These are phyloP conservation scores for Leptestheria dahalacensis DNA, from an alignment of 1,140 invertebrate genomes.

Conservation along the genomic window DNA sequence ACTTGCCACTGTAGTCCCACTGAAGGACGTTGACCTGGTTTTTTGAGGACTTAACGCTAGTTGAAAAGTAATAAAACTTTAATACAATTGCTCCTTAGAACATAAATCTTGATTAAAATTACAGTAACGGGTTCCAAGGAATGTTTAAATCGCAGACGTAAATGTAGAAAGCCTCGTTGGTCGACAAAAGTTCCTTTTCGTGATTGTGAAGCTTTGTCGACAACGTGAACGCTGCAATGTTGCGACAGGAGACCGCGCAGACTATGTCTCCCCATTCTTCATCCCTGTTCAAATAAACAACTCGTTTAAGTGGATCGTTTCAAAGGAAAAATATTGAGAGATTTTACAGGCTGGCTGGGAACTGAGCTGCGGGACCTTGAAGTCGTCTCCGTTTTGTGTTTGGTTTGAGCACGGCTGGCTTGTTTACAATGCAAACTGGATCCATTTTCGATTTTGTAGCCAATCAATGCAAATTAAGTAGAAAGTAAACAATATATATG, in stretches of 20 bases:
- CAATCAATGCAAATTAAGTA: no score
- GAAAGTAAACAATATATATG: no score
- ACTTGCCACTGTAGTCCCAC: conserved; percentile 67
- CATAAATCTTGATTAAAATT: conserved; percentile 23
- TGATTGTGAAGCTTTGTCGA: not conserved
- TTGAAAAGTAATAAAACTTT: conserved; percentile 2
- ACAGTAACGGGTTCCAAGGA: conserved; percentile 64
- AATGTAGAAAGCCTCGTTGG: conserved; percentile 40
- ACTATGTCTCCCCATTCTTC: not conserved
- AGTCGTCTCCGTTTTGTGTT: not conserved
- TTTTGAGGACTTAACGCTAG: conserved; percentile 29
- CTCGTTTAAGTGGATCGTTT: not conserved
- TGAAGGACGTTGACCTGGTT: conserved; percentile 55
- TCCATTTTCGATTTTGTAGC: not conserved
- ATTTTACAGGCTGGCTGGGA: not conserved
- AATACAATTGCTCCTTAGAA: not conserved
- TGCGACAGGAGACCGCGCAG: not conserved
- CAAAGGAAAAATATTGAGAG: not conserved
- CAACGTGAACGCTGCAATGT: not conserved
- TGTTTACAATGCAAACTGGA: not conserved
- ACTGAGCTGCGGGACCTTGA: not conserved
- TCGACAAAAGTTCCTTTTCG: not conserved
- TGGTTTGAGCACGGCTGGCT: not conserved
- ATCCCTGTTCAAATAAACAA: not conserved
- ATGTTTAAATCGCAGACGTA: conserved; percentile 75